Evolutionary conservation across 2,888 invertebrate species (phyloP).

Genomic region (Aelia acuminata): DNA sequence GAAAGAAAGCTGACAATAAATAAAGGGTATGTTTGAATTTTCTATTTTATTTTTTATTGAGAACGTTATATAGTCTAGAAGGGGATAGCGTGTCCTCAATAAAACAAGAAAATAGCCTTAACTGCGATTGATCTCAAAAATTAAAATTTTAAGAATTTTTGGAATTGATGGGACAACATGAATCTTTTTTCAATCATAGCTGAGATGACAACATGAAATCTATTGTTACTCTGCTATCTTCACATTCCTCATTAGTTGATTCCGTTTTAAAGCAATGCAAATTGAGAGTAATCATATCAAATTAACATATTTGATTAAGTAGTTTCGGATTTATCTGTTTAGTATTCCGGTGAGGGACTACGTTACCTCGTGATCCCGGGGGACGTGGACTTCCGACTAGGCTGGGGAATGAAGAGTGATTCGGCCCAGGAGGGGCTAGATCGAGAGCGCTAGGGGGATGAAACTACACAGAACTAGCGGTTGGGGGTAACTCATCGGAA

Average conservation of each 20-base stretch:
- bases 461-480: background rate
- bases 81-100: background rate
- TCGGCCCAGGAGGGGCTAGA: background rate
- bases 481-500: background rate
- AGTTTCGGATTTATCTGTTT: slow-evolving; percentile 1
- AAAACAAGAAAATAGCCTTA: background rate
- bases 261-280: background rate
- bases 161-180: too few relatives aligned
- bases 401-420: background rate
- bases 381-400: background rate
- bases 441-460: background rate
- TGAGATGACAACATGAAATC: too few relatives aligned
- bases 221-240: background rate
- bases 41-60: too few relatives aligned
- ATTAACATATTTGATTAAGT: background rate
- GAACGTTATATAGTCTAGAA: background rate
- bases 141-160: background rate
- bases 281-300: background rate
- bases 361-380: background rate
- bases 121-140: background rate
- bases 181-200: too few relatives aligned
- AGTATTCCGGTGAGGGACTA: background rate
- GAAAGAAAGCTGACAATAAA: too few relatives aligned
- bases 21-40: too few relatives aligned
- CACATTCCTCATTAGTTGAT: background rate